Conservation (phyloP, 2,888 invertebrate genomes). For the Xestia xanthographa region DNA sequence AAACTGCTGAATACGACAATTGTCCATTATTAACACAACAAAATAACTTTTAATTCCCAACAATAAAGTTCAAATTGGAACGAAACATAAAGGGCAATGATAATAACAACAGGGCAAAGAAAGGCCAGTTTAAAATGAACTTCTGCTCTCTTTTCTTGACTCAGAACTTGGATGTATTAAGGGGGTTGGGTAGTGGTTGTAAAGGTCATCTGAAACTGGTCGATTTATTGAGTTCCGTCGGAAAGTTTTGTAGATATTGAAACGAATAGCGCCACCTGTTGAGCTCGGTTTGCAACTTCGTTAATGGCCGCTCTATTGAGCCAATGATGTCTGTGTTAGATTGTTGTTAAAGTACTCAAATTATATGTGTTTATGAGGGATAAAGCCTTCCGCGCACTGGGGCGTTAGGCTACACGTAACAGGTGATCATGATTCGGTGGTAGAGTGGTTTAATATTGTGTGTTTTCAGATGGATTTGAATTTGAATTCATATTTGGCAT, state of each 20-base stretch:
- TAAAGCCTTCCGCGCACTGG: slow-evolving; percentile 58
- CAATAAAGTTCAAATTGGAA: slow-evolving; percentile 81
- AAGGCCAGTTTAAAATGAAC: slow-evolving; percentile 77
- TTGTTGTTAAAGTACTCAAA: slow-evolving; percentile 69
- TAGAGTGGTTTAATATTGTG: slow-evolving; percentile 17
- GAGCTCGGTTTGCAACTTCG: slow-evolving; percentile 84
- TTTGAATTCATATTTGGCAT: slow-evolving; percentile 12
- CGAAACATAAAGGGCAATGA: slow-evolving; percentile 78
- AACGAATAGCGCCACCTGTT: slow-evolving; percentile 90
- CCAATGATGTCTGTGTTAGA: slow-evolving; percentile 76
- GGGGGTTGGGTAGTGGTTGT: slow-evolving; percentile 57
- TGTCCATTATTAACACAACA: slow-evolving; percentile 64
- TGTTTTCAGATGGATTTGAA: background rate
- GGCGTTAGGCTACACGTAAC: slow-evolving; percentile 48
- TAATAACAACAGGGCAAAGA: slow-evolving; percentile 87
- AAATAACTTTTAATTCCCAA: slow-evolving; percentile 69
- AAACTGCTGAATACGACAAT: slow-evolving; percentile 80
- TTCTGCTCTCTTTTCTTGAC: slow-evolving; percentile 65
- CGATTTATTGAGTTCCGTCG: slow-evolving; percentile 87
- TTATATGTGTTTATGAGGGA: slow-evolving; percentile 68
- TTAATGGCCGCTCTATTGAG: slow-evolving; percentile 84
- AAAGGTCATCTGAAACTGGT: slow-evolving; percentile 77
- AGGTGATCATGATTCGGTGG: slow-evolving; percentile 52
- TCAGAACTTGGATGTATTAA: slow-evolving; percentile 58
- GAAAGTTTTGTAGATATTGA: slow-evolving; percentile 90